Evolutionary conservation across 2,888 invertebrate species (phyloP).

Genomic region (Gymnoscelis rufifasciata): DNA sequence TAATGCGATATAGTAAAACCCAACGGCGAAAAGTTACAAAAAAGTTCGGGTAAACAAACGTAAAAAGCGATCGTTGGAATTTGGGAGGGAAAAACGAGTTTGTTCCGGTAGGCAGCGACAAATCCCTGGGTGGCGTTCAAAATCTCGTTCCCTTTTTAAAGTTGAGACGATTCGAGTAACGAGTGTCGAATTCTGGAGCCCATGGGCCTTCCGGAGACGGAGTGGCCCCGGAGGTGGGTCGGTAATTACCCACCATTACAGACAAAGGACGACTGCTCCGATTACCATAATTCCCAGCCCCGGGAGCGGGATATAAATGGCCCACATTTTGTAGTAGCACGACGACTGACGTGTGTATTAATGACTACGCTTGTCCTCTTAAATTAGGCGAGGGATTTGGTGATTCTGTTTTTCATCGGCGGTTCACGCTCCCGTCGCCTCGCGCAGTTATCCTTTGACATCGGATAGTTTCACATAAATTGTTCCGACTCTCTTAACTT

Average conservation of each 20-base stretch:
- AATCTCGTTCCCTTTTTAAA: slow-evolving; percentile 76
- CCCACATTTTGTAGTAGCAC: slow-evolving; percentile 77
- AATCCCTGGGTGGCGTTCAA: slow-evolving; percentile 68
- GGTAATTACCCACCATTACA: slow-evolving; percentile 78
- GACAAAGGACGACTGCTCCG: slow-evolving; percentile 77
- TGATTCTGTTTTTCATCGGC: slow-evolving; percentile 75
- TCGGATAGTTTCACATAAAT: slow-evolving; percentile 37
- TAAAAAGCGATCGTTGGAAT: slow-evolving; percentile 42
- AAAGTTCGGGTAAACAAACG: slow-evolving; percentile 40
- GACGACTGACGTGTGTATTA: slow-evolving; percentile 77
- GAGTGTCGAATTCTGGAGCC: slow-evolving; percentile 74
- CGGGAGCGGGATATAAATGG: slow-evolving; percentile 74
- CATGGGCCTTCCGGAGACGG: slow-evolving; percentile 60
- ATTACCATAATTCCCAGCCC: slow-evolving; percentile 77
- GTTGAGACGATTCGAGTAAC: slow-evolving; percentile 76
- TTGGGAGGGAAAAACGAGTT: slow-evolving; percentile 53
- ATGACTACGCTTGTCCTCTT: slow-evolving; percentile 76
- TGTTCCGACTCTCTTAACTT: slow-evolving; percentile 25
- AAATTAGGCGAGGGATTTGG: slow-evolving; percentile 75
- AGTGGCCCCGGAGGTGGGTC: slow-evolving; percentile 72
- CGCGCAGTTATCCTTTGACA: slow-evolving; percentile 36
- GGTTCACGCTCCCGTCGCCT: slow-evolving; percentile 26
- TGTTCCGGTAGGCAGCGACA: slow-evolving; percentile 50
- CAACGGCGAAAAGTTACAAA: slow-evolving; percentile 36
- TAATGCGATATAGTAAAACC: slow-evolving; percentile 46